Conservation (phyloP, 2,888 invertebrate genomes). For the Macrosoma leucophasiata region DNA sequence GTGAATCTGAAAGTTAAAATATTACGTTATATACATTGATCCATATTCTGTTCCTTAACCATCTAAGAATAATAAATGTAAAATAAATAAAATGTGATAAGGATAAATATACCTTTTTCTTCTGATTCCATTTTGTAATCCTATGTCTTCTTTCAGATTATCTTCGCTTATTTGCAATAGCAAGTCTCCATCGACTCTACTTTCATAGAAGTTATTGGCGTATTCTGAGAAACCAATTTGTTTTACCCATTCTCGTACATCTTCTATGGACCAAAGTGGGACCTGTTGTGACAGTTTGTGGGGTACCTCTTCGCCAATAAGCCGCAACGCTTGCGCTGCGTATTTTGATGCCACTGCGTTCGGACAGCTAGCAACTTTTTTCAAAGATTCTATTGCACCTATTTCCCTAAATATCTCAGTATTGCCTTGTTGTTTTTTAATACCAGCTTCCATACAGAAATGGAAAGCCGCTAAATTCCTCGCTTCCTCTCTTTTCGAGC, state of each 20-base stretch:
- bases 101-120: slow-evolving; percentile 89
- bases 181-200: slow-evolving; percentile 97
- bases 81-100: no score
- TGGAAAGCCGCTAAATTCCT: slow-evolving; percentile 98
- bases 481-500: slow-evolving; percentile 96
- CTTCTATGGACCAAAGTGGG: slow-evolving; percentile 97
- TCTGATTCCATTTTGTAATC: slow-evolving; percentile 94
- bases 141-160: slow-evolving; percentile 94
- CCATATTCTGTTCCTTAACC: slow-evolving; percentile 5
- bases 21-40: slow-evolving; percentile 3
- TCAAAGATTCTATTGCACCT: slow-evolving; percentile 95
- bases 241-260: slow-evolving; percentile 98
- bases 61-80: no score
- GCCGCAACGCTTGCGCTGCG: slow-evolving; percentile 91
- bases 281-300: slow-evolving; percentile 99
- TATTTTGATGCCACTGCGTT: slow-evolving; percentile 98
- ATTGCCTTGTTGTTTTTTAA: slow-evolving; percentile 95
- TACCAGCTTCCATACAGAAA: slow-evolving; percentile 99
- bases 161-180: slow-evolving; percentile 93
- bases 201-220: slow-evolving; percentile 88
- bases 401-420: slow-evolving; percentile 95
- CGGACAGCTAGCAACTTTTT: slow-evolving; percentile 97
- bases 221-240: slow-evolving; percentile 96
- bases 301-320: slow-evolving; percentile 97
- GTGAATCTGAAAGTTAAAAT: slow-evolving; percentile 81